Base-by-base conservation (phyloP, 2,113 vertebrate genomes). In the Chlorodrepanis virens region DNA sequence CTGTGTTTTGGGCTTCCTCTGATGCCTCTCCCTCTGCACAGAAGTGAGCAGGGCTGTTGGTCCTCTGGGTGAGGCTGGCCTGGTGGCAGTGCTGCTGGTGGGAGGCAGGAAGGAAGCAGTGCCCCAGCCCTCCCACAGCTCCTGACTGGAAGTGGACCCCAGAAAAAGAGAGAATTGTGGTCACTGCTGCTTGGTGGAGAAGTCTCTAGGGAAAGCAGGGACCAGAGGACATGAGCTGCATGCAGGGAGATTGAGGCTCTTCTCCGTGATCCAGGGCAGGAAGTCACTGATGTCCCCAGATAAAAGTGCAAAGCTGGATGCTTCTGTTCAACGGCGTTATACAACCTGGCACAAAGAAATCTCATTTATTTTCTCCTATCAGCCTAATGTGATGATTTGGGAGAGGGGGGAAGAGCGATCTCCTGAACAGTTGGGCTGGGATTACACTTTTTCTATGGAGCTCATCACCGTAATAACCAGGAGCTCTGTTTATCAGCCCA, bases 401-500 rank as follows among this genome's bases (percentile, higher is more conserved):
- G 24, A 71, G 89, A 11, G 68, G 65, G 67, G 54, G 89, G 40
- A 79, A 49, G 90, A 92, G 94, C 2, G 47, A 97, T 97, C 95
- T 95, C 90, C 95, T 2, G 87, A 97, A 93, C 97, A 97, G 86
- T 69, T 93, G 94, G 95, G 96, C 97, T 91, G 94, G 97, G 98
- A 98, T 98, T 97, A 97, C 64, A 65, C 83, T 94, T 57, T 15
- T 97, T 96, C 92, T 83, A 71, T 95, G 70, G 95, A 96, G 96
- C 96, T 97, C 97, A 97, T 98, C 96, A 93, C 92, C 2, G 21
- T 97, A 96, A 98, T 98, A 98, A 98, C 97, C 74, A 97, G 93
- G 94, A 97, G 97, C 96, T 97, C 94, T 94, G 90, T 95, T 97
- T 97, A 97, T 97, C 95, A 65, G 96, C 93, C 97, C 97, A 95